A percentile compares a stretch with the other conserved stretches of the same genome.
Evolutionary conservation across 2,113 vertebrate genomes (phyloP).

Genomic region (Baryphthengus martii): DNA sequence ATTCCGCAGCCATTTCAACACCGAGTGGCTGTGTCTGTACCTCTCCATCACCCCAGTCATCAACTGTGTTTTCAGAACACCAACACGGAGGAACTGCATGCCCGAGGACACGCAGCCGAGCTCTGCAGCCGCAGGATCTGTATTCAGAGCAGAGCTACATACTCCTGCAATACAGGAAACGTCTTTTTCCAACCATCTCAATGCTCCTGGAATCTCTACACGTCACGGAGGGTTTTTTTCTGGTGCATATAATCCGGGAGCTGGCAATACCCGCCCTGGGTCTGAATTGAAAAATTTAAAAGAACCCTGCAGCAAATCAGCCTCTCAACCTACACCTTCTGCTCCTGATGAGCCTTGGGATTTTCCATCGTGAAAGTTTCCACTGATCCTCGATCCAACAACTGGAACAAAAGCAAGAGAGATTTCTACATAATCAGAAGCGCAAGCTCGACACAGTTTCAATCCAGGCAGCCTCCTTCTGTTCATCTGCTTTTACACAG

Average conservation of each 20-base stretch:
- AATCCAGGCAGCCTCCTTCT: background rate
- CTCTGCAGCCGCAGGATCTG: background rate
- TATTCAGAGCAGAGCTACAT: background rate
- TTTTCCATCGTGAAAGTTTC: background rate
- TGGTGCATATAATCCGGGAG: background rate
- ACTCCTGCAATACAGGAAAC: background rate
- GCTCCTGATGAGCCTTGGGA: background rate
- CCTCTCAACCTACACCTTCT: background rate
- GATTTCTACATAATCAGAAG: background rate
- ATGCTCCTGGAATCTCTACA: background rate
- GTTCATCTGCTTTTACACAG: background rate
- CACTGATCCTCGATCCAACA: background rate
- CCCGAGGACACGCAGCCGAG: background rate
- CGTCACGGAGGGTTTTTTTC: background rate
- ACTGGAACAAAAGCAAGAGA: background rate
- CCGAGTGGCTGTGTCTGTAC: fast-evolving
- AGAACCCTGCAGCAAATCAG: background rate
- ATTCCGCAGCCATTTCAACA: too few relatives aligned
- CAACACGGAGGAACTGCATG: fast-evolving
- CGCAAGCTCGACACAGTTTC: background rate
- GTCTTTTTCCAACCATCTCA: background rate
- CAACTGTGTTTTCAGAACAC: too few relatives aligned
- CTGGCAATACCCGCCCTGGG: background rate
- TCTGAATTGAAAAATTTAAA: background rate
- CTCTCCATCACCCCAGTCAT: fast-evolving